These are phyloP conservation scores for Polymixis flavicincta DNA, from an alignment of 2,888 invertebrate species.

Conservation along the genomic window DNA sequence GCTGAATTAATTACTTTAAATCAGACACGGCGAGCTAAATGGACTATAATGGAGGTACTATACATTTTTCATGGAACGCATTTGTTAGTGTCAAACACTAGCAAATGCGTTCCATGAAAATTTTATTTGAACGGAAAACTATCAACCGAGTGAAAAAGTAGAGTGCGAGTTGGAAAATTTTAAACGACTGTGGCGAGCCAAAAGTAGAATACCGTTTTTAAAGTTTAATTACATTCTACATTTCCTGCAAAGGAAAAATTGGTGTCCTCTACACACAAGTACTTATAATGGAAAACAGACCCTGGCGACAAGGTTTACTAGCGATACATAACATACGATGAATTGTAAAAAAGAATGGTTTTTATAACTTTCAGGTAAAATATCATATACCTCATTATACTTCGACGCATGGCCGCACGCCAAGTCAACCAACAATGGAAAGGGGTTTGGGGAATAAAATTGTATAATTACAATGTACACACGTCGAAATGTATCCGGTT, in stretches of 20 bases:
- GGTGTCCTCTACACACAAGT: not conserved
- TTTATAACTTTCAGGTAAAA: not conserved
- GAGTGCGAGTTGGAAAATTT: not conserved
- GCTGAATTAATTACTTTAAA: not conserved
- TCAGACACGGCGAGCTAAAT: not conserved
- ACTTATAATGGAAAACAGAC: not conserved
- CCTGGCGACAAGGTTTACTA: not conserved
- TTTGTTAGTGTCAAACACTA: not conserved
- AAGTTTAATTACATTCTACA: not conserved
- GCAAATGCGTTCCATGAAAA: too few species aligned
- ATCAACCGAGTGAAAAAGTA: not conserved
- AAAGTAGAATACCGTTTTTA: not conserved
- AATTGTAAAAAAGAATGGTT: not conserved
- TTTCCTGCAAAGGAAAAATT: not conserved
- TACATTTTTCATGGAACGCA: conserved; percentile 3
- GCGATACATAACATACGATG: not conserved
- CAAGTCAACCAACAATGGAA: not conserved
- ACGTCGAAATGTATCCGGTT: not conserved
- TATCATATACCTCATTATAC: not conserved
- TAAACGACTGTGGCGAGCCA: not conserved
- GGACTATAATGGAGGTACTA: not conserved
- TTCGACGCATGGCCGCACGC: not conserved
- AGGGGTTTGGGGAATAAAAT: not conserved
- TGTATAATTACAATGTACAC: not conserved
- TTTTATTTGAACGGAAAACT: not conserved